Percentiles rank a stretch among this genome's conserved stretches.
phyloP scores from a whole-genome alignment of 2,888 invertebrate genomes.

The Dicyrtomina minuta region DNA sequence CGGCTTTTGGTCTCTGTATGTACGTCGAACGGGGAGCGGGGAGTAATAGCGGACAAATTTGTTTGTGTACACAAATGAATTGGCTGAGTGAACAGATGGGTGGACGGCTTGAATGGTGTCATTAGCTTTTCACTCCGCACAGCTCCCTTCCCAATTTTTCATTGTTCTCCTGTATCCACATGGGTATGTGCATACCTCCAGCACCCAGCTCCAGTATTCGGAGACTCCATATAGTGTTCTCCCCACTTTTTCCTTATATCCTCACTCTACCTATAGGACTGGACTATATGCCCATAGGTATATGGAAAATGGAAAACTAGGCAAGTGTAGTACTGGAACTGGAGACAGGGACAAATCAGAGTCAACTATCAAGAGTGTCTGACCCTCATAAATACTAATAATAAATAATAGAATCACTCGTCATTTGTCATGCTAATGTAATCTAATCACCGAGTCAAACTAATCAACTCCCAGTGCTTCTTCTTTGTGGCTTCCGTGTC shows the following conservation, averaged over 20 bases:
- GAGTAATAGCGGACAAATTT: slow-evolving; percentile 30
- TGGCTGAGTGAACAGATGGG: slow-evolving; percentile 35
- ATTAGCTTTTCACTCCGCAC: neutral
- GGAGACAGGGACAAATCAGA: slow-evolving; percentile 3
- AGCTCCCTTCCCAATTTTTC: slow-evolving; percentile 3
- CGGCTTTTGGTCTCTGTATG: no score
- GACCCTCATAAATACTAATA: slow-evolving; percentile 33
- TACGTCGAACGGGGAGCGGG: neutral
- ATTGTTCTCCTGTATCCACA: neutral
- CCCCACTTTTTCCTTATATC: no score
- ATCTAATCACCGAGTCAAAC: slow-evolving; percentile 30
- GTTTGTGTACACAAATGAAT: slow-evolving; percentile 38
- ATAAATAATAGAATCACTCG: slow-evolving; percentile 29
- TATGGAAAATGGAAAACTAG: neutral
- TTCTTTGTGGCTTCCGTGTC: no score
- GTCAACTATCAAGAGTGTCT: slow-evolving; percentile 26
- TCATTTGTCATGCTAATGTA: slow-evolving; percentile 40
- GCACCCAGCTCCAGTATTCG: no score
- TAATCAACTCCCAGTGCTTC: slow-evolving; percentile 32
- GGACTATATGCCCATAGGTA: neutral
- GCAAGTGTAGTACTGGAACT: neutral
- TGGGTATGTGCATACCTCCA: no score
- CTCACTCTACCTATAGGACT: no score
- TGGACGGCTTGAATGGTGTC: slow-evolving; percentile 13
- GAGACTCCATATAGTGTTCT: neutral